Conservation (phyloP, 2,113 vertebrate genomes). For the Vidua chalybeata region DNA sequence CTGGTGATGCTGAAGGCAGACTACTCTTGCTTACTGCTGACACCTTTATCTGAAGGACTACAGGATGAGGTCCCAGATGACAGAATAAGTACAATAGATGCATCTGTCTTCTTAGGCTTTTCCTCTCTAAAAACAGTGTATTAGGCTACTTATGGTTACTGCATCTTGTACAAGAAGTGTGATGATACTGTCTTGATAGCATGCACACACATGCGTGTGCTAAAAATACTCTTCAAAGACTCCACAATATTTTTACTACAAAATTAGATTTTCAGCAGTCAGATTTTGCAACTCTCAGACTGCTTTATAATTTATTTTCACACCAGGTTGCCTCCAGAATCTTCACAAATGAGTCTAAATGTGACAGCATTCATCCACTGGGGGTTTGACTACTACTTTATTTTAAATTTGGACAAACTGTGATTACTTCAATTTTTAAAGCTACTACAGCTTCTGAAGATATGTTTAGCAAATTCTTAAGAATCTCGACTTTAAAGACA, state of each 20-base stretch:
- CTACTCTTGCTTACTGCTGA: background rate
- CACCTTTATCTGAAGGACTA: background rate
- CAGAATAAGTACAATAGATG: background rate
- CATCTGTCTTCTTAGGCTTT: background rate
- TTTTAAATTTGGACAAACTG: background rate
- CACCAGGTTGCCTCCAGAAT: background rate
- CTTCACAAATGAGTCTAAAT: background rate
- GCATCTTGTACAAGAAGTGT: background rate
- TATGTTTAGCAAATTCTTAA: background rate
- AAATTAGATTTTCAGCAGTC: background rate
- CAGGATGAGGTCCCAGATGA: rapidly evolving
- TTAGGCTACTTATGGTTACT: background rate
- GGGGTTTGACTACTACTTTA: background rate
- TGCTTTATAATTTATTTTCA: background rate
- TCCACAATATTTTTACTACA: background rate
- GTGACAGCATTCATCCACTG: background rate
- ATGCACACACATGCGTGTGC: rapidly evolving
- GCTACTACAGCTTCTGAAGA: background rate
- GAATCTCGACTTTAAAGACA: background rate
- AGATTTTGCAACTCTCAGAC: background rate
- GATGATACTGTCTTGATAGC: background rate
- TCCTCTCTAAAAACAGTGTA: background rate
- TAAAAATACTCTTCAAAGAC: background rate
- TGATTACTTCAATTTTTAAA: background rate
- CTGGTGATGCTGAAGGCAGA: background rate